Evolutionary conservation across 2,113 vertebrate species (phyloP).

Genomic region (Columba livia): DNA sequence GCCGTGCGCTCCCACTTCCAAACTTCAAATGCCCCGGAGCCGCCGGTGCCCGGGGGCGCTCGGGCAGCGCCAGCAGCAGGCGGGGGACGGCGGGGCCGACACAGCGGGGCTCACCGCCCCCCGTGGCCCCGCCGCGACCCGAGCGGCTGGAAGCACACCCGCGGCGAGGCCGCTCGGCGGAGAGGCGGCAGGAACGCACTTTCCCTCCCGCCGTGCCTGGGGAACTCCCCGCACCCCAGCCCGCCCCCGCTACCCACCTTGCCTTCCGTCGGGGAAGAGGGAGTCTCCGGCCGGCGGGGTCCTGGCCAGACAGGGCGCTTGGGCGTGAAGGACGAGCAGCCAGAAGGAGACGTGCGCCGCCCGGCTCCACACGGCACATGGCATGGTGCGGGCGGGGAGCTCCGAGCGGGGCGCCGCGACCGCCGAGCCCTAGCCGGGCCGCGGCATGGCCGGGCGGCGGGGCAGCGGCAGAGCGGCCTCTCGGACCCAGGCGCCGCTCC

Average conservation of each 20-base stretch:
- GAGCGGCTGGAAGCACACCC: not conserved
- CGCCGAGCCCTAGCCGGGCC: constrained; percentile 3
- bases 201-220: not conserved
- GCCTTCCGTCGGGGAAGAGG: constrained; percentile 78
- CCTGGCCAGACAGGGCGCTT: constrained; percentile 74
- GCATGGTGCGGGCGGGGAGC: constrained; percentile 81
- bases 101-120: too few relatives aligned
- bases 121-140: not conserved
- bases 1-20: fast-evolving
- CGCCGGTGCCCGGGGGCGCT: not conserved
- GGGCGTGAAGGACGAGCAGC: constrained; percentile 75
- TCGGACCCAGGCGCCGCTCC: not conserved
- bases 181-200: not conserved
- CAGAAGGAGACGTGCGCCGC: constrained; percentile 70
- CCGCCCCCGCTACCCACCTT: constrained; percentile 83
- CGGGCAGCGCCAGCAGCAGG: too few relatives aligned
- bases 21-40: not conserved
- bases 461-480: constrained; percentile 27
- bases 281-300: constrained; percentile 64
- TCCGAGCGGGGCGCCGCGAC: not conserved
- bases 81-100: not conserved
- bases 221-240: not conserved
- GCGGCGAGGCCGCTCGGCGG: not conserved
- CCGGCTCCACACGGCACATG: constrained; percentile 77
- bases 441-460: constrained; percentile 55